Percentiles rank a stretch among this genome's conserved stretches.
phyloP scores from a whole-genome alignment of 2,113 vertebrate species.

The Perognathus longimembris region DNA sequence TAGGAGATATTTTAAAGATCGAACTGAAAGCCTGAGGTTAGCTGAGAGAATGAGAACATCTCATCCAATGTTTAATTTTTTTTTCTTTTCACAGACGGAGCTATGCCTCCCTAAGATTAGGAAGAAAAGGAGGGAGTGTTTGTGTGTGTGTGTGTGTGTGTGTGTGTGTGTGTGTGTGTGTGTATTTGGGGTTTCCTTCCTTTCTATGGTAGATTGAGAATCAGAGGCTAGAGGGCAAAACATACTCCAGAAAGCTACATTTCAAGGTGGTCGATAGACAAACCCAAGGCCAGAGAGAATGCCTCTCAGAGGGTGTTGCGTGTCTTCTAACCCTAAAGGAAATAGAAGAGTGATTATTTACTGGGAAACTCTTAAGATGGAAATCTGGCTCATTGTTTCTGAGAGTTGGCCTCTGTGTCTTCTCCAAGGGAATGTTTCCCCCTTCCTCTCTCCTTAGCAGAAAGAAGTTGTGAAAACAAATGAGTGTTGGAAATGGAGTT shows the following conservation, averaged over 20 bases:
- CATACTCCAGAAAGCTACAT: neutral
- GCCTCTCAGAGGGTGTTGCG: neutral
- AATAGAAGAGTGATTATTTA: neutral
- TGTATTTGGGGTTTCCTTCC: neutral
- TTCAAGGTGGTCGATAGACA: neutral
- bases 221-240: neutral
- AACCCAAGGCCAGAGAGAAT: neutral
- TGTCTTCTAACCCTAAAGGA: neutral
- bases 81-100: neutral
- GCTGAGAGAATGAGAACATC: slow-evolving; percentile 18
- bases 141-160: neutral
- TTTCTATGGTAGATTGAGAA: neutral
- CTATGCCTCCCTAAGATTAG: neutral
- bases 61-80: neutral
- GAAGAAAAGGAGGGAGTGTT: neutral
- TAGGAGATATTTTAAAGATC: neutral
- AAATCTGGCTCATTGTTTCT: neutral
- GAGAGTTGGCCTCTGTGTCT: neutral
- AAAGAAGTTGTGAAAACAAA: slow-evolving; percentile 37
- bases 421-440: neutral
- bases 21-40: neutral
- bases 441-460: neutral
- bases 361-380: neutral
- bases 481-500: neutral
- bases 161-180: neutral